A percentile compares a stretch with the other conserved stretches of the same genome.
These are phyloP conservation scores for Trichogramma evanescens DNA, from an alignment of 2,888 invertebrate species.

Conservation along the genomic window DNA sequence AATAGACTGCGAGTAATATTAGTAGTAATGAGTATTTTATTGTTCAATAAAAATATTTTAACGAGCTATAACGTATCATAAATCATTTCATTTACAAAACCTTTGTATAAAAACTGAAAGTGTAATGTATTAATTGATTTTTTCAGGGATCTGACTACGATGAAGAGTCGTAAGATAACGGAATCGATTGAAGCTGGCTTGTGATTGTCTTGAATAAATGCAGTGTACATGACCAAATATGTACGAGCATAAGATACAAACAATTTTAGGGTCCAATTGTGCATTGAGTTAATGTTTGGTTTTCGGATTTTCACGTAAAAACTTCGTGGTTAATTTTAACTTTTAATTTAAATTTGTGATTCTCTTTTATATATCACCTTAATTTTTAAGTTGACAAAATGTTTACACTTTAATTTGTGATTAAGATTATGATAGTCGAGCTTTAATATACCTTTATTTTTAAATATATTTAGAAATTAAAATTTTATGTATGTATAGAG, in stretches of 20 bases:
- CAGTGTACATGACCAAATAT: not conserved
- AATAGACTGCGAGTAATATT: not conserved
- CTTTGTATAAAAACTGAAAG: not conserved
- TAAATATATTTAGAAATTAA: slow-evolving; percentile 1
- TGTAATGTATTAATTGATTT: slow-evolving; percentile 10
- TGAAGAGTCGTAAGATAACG: slow-evolving; percentile 4
- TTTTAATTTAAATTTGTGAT: slow-evolving; percentile 3
- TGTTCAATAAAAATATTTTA: slow-evolving; percentile 3
- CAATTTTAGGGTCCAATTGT: slow-evolving; percentile 6
- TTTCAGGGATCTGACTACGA: slow-evolving; percentile 17
- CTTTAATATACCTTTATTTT: not conserved
- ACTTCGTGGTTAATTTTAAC: not conserved
- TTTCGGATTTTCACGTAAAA: no score
- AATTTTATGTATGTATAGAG: not conserved
- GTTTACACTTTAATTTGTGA: not conserved
- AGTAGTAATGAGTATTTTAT: not conserved
- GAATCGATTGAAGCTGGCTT: not conserved
- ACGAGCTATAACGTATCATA: not conserved
- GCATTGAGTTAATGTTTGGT: not conserved
- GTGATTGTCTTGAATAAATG: slow-evolving; percentile 1
- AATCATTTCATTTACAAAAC: not conserved
- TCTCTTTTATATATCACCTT: slow-evolving; percentile 3
- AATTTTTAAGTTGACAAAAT: not conserved
- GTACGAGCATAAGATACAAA: not conserved
- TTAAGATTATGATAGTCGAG: not conserved